These are phyloP conservation scores for Oscheius myriophilus DNA, from an alignment of 2,888 invertebrate genomes.

Conservation along the genomic window DNA sequence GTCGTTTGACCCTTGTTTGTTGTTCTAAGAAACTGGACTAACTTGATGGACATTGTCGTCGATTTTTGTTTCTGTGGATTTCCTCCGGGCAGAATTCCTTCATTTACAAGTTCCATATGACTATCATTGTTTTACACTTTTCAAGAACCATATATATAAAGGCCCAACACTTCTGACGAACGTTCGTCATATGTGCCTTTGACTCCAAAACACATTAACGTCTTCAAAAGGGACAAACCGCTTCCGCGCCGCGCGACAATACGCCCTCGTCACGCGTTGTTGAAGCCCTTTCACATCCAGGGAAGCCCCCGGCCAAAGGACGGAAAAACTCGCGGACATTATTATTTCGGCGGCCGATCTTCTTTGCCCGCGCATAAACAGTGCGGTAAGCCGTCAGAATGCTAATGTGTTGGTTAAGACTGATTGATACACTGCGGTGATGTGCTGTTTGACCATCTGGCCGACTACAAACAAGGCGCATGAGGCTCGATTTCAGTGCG, in stretches of 20 bases:
- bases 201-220: constrained; percentile 11
- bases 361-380: not conserved
- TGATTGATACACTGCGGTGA: constrained; percentile 27
- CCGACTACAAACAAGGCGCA: constrained; percentile 20
- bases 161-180: no score
- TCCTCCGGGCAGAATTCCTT: no score
- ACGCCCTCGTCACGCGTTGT: constrained; percentile 24
- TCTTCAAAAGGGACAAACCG: constrained; percentile 29
- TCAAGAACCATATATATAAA: no score
- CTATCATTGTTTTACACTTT: no score
- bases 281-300: constrained; percentile 11
- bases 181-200: no score
- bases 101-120: no score
- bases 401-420: constrained; percentile 30
- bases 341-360: no score
- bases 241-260: constrained; percentile 24
- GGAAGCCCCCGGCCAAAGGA: not conserved
- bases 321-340: no score
- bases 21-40: no score
- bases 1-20: not conserved
- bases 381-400: constrained; percentile 24
- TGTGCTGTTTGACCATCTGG: constrained; percentile 29
- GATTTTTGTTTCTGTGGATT: no score
- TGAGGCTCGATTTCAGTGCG: no score
- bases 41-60: no score